These are phyloP conservation scores for Pentalonia nigronervosa DNA, from an alignment of 1,140 invertebrate genomes.

Conservation along the genomic window DNA sequence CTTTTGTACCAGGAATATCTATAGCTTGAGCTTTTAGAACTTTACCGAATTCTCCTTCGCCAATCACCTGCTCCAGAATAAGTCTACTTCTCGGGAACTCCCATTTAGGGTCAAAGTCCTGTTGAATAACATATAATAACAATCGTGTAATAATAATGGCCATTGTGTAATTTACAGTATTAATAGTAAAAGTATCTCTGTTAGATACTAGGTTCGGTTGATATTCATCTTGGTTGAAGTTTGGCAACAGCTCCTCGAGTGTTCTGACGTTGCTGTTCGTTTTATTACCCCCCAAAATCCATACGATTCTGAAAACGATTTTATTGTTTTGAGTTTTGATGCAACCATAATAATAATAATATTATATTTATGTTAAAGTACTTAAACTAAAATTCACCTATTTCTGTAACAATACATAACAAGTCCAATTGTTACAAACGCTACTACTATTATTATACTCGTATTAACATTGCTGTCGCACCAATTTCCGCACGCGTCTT, in stretches of 20 bases:
- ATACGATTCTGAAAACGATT: slow-evolving; percentile 12
- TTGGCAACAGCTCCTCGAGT: slow-evolving; percentile 26
- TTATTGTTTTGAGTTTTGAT: not conserved
- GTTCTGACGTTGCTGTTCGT: slow-evolving; percentile 29
- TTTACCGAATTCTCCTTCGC: slow-evolving; percentile 88
- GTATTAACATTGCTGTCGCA: slow-evolving; percentile 35
- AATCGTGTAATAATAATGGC: not conserved
- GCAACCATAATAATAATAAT: not conserved
- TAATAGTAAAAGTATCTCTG: slow-evolving; percentile 25
- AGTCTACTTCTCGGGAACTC: slow-evolving; percentile 83
- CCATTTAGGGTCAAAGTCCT: slow-evolving; percentile 67
- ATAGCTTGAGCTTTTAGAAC: slow-evolving; percentile 85
- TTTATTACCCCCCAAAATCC: slow-evolving; percentile 34
- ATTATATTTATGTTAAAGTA: not conserved
- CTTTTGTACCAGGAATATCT: slow-evolving; percentile 15
- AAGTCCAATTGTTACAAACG: slow-evolving; percentile 11
- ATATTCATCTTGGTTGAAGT: slow-evolving; percentile 4
- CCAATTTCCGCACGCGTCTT: slow-evolving; percentile 25
- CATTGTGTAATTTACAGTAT: not conserved
- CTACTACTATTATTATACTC: slow-evolving; percentile 37
- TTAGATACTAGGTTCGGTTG: not conserved
- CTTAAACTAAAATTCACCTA: not conserved
- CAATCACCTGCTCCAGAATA: slow-evolving; percentile 87
- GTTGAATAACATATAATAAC: not conserved
- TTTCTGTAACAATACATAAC: slow-evolving; percentile 40